Conservation (phyloP, 30 jellyfish, hydroid and myxozoan genomes). For the Aurelia aurita region DNA sequence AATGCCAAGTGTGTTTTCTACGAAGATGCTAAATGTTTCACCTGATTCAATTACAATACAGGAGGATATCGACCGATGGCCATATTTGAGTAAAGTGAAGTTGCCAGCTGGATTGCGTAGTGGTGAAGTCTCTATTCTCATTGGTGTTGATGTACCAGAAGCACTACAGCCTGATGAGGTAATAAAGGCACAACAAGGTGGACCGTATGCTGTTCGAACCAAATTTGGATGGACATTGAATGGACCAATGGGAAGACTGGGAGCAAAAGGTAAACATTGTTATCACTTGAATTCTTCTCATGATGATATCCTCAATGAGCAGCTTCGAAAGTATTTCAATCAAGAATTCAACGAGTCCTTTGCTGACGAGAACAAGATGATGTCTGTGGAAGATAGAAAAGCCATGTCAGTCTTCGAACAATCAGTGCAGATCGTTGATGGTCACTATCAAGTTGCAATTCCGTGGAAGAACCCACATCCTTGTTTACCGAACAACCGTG, state of each 20-base stretch:
- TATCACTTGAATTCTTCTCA: background rate
- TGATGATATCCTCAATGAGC: background rate
- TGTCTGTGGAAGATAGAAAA: too few relatives aligned
- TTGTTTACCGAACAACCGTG: slow-evolving; percentile 36
- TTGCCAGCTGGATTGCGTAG: background rate
- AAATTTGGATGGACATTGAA: background rate
- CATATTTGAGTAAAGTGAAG: background rate
- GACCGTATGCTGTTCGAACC: background rate
- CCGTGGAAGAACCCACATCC: slow-evolving; percentile 45
- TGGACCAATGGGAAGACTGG: background rate
- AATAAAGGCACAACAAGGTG: background rate
- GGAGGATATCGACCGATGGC: background rate
- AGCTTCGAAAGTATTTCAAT: too few relatives aligned
- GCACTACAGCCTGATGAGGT: background rate
- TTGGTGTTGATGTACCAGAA: background rate
- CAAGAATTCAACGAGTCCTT: too few relatives aligned
- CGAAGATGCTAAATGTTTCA: background rate
- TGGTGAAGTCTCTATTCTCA: background rate
- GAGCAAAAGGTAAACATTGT: background rate
- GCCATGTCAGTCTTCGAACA: too few relatives aligned
- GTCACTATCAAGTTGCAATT: slow-evolving; percentile 42
- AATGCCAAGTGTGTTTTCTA: background rate
- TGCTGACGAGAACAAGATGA: too few relatives aligned
- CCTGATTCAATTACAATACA: background rate
- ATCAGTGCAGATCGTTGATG: too few relatives aligned